These are phyloP conservation scores for Trissolcus basalis DNA, from an alignment of 1,140 invertebrate species.

Conservation along the genomic window DNA sequence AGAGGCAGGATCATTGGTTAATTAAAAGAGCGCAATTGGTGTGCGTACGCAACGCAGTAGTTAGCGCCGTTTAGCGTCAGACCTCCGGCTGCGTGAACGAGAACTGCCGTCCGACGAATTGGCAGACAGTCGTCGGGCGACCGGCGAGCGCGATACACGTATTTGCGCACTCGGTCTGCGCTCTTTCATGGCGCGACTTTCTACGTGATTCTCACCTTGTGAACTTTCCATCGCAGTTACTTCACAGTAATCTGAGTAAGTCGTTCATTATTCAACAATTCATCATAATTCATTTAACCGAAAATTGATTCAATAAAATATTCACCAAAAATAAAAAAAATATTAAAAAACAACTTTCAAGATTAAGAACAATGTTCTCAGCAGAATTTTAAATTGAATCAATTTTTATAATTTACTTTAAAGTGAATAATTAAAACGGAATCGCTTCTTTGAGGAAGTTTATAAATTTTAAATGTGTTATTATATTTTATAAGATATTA, in stretches of 20 bases:
- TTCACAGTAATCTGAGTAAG: not conserved
- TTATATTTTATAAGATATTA: no score
- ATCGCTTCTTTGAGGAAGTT: no score
- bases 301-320: not conserved
- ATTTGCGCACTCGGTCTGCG: constrained; percentile 13
- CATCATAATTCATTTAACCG: not conserved
- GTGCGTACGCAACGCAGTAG: constrained; percentile 41
- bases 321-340: not conserved
- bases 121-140: constrained; percentile 49
- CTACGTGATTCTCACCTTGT: constrained; percentile 16
- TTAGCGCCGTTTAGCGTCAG: constrained; percentile 54
- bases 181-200: constrained; percentile 30
- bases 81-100: constrained; percentile 36
- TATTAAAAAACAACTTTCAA: no score
- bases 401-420: no score
- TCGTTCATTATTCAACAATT: not conserved
- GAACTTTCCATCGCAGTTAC: constrained; percentile 10
- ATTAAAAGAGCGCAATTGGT: constrained; percentile 35
- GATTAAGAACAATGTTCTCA: no score
- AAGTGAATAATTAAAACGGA: no score
- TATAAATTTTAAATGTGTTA: no score
- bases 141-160: constrained; percentile 48
- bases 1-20: constrained; percentile 24
- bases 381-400: no score
- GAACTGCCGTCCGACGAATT: constrained; percentile 17